Evolutionary conservation across 92 coral and sea anemone species (phyloP), one percentile per base, ranked within the genome.

Genomic region (Palythoa grandis): DNA sequence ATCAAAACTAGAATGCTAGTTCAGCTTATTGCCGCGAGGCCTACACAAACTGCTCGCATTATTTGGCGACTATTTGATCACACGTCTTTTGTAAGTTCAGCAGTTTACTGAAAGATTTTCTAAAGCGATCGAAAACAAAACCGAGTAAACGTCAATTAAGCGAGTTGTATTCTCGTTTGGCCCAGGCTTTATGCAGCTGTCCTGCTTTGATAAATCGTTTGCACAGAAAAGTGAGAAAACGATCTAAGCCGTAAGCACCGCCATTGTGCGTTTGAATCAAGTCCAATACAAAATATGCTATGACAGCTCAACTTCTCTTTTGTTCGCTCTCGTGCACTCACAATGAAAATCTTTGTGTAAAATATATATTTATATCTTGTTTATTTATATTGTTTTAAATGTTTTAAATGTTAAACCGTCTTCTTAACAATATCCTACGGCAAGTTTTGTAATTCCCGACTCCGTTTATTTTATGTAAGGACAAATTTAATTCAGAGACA

Each of bases 131-230:
- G 65, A 87, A 74, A 87, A 88, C 88, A 90, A 79, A 83, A 85
- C 77, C 88, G 66, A 87, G 66, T 76, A 87, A 90, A 88, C 85
- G 90, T 75, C 88, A 82, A 87, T 86, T 75, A 86, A 82, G 87
- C 87, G 78, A 83, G 77, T 89, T 54, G 74, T 78, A 82, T 76
- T 89, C 90, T 38, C 86, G 88, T 90, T 89, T 76, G 74, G 88
- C 86, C 76, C 58, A 58, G 24, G 78, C 90, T 82, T 90, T 90
- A 70, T 35, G 75, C 90, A 90, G 92, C 92, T 90, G 92, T 83
- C 73, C 82, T 47, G 82, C 66, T 53, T 69, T 35, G 88, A 90
- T 90, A 68, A 82, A 47, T 48, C 85, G 85, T 80, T 66, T 80
- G 74, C 38, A 14, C 85, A 60, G 85, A n/a, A 24, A 80, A 80